Conservation (phyloP, 2,888 invertebrate genomes). For the Masnerella sp. region DNA sequence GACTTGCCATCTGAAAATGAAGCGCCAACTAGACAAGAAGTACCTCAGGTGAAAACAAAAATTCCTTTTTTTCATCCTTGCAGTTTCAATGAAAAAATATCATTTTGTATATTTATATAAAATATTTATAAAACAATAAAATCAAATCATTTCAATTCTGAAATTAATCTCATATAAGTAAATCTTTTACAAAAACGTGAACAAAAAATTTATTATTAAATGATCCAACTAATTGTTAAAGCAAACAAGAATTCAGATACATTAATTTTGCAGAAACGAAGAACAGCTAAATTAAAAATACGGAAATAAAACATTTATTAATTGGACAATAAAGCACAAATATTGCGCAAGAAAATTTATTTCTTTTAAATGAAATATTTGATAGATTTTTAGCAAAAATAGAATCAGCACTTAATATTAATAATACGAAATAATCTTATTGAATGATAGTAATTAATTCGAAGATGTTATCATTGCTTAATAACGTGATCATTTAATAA, state of each 20-base stretch:
- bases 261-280: too few relatives aligned
- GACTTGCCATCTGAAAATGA: conserved; percentile 70
- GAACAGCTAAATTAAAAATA: too few relatives aligned
- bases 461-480: neutral
- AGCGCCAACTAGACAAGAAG: conserved; percentile 65
- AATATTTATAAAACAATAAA: neutral
- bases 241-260: too few relatives aligned
- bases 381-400: neutral
- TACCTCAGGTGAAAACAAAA: conserved; percentile 64
- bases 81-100: too few relatives aligned
- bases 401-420: neutral
- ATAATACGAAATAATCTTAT: neutral
- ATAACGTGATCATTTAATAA: neutral
- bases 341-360: too few relatives aligned
- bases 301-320: too few relatives aligned
- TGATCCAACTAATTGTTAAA: too few relatives aligned
- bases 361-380: neutral
- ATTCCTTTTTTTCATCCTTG: conserved; percentile 35
- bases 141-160: too few relatives aligned
- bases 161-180: too few relatives aligned
- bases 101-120: neutral
- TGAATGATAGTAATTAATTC: neutral
- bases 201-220: too few relatives aligned
- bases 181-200: too few relatives aligned
- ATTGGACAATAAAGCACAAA: too few relatives aligned